These are phyloP conservation scores for Trididemnum clinides DNA, from an alignment of 23 tunicate species.

Conservation along the genomic window DNA sequence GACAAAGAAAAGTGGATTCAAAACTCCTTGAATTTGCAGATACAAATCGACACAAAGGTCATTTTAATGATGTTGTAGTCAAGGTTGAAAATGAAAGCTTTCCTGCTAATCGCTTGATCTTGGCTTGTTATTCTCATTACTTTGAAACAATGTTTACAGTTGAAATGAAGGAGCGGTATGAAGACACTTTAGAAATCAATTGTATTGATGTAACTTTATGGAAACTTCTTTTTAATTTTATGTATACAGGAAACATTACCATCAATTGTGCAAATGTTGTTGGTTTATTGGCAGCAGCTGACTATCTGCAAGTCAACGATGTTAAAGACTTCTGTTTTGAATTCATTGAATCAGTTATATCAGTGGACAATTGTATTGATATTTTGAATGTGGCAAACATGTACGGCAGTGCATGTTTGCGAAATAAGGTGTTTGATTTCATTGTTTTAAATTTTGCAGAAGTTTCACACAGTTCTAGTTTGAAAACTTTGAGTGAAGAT, in stretches of 20 bases:
- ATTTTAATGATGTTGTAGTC: not conserved
- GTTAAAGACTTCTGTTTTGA: not conserved
- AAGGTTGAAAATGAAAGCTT: not conserved
- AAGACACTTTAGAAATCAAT: not conserved
- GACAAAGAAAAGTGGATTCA: no score
- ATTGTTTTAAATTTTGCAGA: not conserved
- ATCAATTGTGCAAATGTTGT: not conserved
- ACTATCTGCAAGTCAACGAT: not conserved
- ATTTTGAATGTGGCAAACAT: not conserved
- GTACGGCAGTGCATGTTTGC: not conserved
- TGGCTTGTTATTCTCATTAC: not conserved
- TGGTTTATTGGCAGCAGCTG: not conserved
- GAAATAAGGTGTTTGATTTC: not conserved
- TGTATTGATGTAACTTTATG: not conserved
- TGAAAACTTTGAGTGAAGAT: not conserved
- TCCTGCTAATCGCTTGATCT: not conserved
- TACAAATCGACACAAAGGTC: not conserved
- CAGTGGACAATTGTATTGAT: not conserved
- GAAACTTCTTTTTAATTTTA: not conserved
- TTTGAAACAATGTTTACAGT: not conserved
- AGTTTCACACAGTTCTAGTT: not conserved
- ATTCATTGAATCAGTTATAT: not conserved
- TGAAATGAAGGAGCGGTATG: not conserved
- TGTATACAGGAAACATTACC: not conserved
- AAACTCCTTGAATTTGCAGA: not conserved